Conservation (phyloP, 2,888 invertebrate genomes). For the Philonicus albiceps region DNA sequence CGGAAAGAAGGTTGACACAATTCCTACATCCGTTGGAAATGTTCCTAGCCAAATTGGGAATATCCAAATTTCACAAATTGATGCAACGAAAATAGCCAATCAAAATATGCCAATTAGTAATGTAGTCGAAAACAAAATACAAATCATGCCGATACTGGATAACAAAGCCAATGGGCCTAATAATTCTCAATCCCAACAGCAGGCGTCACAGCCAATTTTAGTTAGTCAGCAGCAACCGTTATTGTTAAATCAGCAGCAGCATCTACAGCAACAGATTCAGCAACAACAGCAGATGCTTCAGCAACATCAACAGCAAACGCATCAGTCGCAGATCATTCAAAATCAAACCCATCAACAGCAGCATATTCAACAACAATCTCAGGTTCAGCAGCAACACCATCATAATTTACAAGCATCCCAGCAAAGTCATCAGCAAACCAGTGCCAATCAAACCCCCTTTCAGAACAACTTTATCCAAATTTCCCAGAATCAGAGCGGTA, state of each 20-base stretch:
- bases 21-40: conserved; percentile 52
- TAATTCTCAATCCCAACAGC: conserved; percentile 47
- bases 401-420: conserved; percentile 48
- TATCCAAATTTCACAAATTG: conserved; percentile 64
- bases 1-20: conserved; percentile 58
- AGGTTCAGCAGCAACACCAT: conserved; percentile 14
- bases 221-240: conserved; percentile 11
- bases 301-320: conserved; percentile 44
- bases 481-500: not conserved
- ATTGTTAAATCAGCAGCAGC: conserved; percentile 33
- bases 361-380: conserved; percentile 37
- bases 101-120: conserved; percentile 56
- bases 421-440: conserved; percentile 46
- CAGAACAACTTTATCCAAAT: not conserved
- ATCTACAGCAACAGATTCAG: conserved; percentile 44
- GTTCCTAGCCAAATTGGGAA: conserved; percentile 65
- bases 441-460: not conserved
- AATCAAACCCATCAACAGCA: conserved; percentile 39
- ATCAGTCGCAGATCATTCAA: conserved; percentile 41
- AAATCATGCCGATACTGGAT: conserved; percentile 63
- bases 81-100: conserved; percentile 54
- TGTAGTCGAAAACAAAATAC: conserved; percentile 63
- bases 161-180: conserved; percentile 53
- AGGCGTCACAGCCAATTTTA: not conserved
- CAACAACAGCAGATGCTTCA: conserved; percentile 44